A percentile compares a stretch with the other conserved stretches of the same genome.
phyloP scores from a whole-genome alignment of 2,888 invertebrate species.

The Agrotis clavis region DNA sequence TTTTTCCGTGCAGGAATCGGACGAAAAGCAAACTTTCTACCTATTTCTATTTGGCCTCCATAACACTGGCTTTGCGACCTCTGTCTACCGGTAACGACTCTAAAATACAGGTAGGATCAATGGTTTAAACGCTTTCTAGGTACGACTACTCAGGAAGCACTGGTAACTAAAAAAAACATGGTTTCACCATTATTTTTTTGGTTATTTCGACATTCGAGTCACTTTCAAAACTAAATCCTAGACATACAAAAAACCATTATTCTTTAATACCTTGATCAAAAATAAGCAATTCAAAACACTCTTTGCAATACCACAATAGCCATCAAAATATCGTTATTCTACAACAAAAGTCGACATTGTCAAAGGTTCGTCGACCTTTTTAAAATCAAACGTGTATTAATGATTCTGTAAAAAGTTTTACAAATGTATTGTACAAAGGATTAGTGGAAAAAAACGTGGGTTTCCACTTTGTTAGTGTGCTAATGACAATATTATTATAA shows the following conservation, averaged over 20 bases:
- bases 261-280: not conserved
- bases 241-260: constrained; percentile 1
- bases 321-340: constrained; percentile 50
- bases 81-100: too few species aligned
- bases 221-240: not conserved
- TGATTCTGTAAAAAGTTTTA: constrained; percentile 59
- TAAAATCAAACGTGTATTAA: constrained; percentile 68
- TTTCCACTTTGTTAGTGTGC: constrained; percentile 67
- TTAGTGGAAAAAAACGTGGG: constrained; percentile 63
- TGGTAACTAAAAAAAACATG: too few species aligned
- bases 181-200: too few species aligned
- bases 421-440: constrained; percentile 59
- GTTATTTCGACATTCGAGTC: too few species aligned
- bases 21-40: too few species aligned
- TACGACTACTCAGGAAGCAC: too few species aligned
- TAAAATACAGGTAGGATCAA: too few species aligned
- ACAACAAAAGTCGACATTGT: constrained; percentile 69
- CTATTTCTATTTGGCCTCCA: too few species aligned
- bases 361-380: constrained; percentile 70
- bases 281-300: constrained; percentile 1
- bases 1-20: too few species aligned
- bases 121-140: too few species aligned
- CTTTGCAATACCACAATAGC: constrained; percentile 28
- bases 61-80: too few species aligned
- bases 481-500: constrained; percentile 87